A percentile compares a stretch with the other conserved stretches of the same genome.
Conservation (phyloP, 1,140 invertebrate species). For the Subanguina moxae region DNA sequence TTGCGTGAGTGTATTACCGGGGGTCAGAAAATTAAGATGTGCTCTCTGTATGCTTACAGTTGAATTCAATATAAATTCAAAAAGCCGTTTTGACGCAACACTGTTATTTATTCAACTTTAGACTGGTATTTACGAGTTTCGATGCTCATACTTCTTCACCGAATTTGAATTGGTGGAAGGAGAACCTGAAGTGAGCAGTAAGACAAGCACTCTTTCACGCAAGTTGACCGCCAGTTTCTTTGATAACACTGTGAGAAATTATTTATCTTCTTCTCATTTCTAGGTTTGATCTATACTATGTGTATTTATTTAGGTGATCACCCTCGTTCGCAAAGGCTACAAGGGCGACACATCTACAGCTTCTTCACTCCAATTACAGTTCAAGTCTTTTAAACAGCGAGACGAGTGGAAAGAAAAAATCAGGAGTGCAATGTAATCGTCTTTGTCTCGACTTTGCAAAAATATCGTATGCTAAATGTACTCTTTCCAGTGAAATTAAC, state of each 20-base stretch:
- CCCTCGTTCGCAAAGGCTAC: background rate
- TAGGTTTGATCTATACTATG: too few species aligned
- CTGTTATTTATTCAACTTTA: too few species aligned
- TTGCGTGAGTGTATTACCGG: too few species aligned
- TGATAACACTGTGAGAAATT: constrained; percentile 27
- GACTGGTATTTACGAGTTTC: constrained; percentile 22
- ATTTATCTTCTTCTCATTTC: too few species aligned
- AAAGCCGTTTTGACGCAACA: too few species aligned
- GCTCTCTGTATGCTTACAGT: too few species aligned
- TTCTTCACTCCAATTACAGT: constrained; percentile 25
- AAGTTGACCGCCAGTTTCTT: constrained; percentile 40
- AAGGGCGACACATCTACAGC: constrained; percentile 1
- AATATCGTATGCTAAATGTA: constrained; percentile 9
- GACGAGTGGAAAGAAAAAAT: constrained; percentile 37
- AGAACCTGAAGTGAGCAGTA: constrained; percentile 30
- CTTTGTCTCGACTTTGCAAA: constrained; percentile 5
- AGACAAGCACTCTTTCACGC: constrained; percentile 29
- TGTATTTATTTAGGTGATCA: background rate
- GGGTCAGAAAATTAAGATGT: too few species aligned
- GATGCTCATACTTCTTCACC: constrained; percentile 9
- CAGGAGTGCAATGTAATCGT: constrained; percentile 35
- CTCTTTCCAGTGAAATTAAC: constrained; percentile 29
- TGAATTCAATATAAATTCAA: too few species aligned
- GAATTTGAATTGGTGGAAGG: constrained; percentile 35
- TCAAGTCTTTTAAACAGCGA: constrained; percentile 30